Percentiles rank a stretch among this genome's conserved stretches.
phyloP scores from a whole-genome alignment of 2,113 vertebrate species.

The Lepus americanus region DNA sequence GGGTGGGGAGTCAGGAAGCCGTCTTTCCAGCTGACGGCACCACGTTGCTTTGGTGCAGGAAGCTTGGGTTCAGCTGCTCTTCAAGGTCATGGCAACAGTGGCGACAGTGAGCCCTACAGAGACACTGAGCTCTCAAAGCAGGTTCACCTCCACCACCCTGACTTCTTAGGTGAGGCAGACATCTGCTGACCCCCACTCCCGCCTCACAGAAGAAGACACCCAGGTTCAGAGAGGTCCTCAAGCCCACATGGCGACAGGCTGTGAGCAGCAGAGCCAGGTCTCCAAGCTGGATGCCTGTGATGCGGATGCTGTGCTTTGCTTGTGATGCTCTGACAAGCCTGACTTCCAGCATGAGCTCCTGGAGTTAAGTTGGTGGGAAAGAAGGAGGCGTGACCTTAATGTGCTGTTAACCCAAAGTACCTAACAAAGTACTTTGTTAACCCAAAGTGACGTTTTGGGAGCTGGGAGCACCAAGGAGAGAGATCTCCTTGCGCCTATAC shows the following conservation, averaged over 20 bases:
- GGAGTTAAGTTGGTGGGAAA: neutral
- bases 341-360: neutral
- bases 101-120: neutral
- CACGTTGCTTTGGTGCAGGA: constrained; percentile 44
- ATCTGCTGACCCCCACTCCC: neutral
- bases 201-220: neutral
- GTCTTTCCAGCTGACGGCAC: constrained; percentile 17
- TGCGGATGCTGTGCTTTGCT: neutral
- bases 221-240: neutral
- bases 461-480: neutral
- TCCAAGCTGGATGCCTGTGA: neutral
- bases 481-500: neutral
- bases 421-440: neutral
- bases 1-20: constrained; percentile 53
- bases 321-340: neutral
- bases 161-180: neutral
- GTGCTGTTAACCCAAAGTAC: neutral
- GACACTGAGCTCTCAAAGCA: neutral
- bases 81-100: neutral
- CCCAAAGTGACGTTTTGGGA: too few species aligned
- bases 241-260: neutral
- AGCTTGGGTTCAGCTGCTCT: neutral
- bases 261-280: neutral
- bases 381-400: neutral
- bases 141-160: neutral